Conservation (phyloP, 2,797 vertebrate species). For the Molossus alvarezi region DNA sequence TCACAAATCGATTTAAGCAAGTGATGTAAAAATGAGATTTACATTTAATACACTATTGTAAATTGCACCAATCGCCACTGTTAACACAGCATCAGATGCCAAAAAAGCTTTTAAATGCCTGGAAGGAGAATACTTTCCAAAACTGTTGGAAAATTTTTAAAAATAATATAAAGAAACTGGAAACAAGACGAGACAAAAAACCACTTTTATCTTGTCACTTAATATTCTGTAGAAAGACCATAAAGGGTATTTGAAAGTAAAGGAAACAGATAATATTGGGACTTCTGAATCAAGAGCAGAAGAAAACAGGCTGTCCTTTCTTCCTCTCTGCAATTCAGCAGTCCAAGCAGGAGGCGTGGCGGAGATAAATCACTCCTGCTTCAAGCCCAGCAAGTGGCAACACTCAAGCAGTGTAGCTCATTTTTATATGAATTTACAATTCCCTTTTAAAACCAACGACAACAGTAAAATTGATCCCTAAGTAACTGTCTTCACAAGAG, state of each 20-base stretch:
- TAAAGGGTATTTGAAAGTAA: not conserved
- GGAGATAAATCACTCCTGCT: not conserved
- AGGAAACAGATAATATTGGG: conserved; percentile 34
- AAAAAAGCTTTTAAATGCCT: conserved; percentile 84
- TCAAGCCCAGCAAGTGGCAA: not conserved
- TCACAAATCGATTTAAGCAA: conserved; percentile 71
- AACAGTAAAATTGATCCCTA: conserved; percentile 10
- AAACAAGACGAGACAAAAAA: not conserved
- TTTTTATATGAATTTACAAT: conserved; percentile 45
- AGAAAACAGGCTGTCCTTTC: not conserved
- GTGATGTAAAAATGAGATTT: conserved; percentile 73
- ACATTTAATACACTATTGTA: conserved; percentile 76
- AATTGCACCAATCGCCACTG: conserved; percentile 72
- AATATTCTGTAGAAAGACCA: conserved; percentile 52
- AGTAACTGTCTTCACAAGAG: not conserved
- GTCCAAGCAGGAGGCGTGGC: not conserved
- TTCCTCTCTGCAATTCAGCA: not conserved
- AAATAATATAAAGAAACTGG: conserved; percentile 8
- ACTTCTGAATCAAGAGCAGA: not conserved
- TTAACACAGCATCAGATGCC: conserved; percentile 77
- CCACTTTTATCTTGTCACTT: conserved; percentile 22
- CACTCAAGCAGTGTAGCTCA: not conserved
- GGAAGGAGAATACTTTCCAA: conserved; percentile 67
- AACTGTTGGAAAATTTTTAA: conserved; percentile 41
- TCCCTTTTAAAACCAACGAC: conserved; percentile 35